Conservation (phyloP, 2,113 vertebrate species). For the Rhizomys pruinosus region DNA sequence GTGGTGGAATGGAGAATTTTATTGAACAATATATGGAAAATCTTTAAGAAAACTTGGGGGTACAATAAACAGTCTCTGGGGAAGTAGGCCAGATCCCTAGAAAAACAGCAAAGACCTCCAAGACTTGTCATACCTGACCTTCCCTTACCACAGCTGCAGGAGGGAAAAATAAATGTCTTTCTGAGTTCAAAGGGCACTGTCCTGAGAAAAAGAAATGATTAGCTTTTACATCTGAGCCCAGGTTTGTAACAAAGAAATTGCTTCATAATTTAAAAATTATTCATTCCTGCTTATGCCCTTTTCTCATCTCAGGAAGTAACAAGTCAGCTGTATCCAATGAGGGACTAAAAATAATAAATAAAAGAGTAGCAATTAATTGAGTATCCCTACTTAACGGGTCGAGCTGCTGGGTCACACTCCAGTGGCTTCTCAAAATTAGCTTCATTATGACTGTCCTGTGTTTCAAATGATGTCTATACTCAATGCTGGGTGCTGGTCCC, state of each 20-base stretch:
- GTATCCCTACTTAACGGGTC: conserved; percentile 76
- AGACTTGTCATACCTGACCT: neutral
- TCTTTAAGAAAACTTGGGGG: neutral
- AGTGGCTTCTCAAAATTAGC: conserved; percentile 82
- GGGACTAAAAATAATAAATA: conserved; percentile 85
- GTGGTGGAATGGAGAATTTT: neutral
- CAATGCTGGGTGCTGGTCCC: conserved; percentile 71
- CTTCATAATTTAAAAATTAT: conserved; percentile 85
- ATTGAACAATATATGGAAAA: neutral
- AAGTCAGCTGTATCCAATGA: conserved; percentile 84
- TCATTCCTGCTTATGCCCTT: conserved; percentile 64
- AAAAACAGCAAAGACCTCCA: neutral
- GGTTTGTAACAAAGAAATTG: conserved; percentile 79
- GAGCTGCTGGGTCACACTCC: conserved; percentile 75
- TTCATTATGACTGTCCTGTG: conserved; percentile 84
- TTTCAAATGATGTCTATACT: conserved; percentile 84
- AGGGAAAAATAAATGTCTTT: conserved; percentile 24
- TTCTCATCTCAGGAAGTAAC: conserved; percentile 77
- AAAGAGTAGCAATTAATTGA: conserved; percentile 84
- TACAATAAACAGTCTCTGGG: neutral
- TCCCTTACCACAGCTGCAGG: neutral
- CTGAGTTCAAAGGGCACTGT: conserved; percentile 17
- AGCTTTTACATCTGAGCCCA: conserved; percentile 48
- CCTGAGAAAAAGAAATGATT: conserved; percentile 58
- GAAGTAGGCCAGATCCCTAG: neutral